Evolutionary conservation across 1,140 invertebrate species (phyloP).

Genomic region (Neodiprion virginianus): DNA sequence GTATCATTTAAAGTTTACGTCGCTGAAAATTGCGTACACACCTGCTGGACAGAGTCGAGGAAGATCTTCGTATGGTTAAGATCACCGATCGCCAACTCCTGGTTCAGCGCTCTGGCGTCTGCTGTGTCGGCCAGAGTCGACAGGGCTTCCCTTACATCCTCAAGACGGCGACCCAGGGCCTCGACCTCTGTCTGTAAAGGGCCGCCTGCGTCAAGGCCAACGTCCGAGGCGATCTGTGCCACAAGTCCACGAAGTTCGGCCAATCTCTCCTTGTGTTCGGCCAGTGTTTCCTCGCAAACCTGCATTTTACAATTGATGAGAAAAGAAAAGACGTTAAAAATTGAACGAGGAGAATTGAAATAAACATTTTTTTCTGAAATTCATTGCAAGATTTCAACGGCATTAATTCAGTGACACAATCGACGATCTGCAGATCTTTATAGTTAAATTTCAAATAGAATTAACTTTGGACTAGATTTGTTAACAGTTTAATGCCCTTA

Average conservation of each 20-base stretch:
- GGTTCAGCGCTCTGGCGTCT: slow-evolving; percentile 67
- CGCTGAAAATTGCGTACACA: slow-evolving; percentile 45
- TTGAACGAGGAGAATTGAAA: too few species aligned
- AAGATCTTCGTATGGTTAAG: slow-evolving; percentile 67
- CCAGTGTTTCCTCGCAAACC: slow-evolving; percentile 79
- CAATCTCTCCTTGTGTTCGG: slow-evolving; percentile 71
- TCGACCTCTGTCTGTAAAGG: slow-evolving; percentile 79
- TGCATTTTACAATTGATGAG: slow-evolving; percentile 41
- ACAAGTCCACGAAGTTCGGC: slow-evolving; percentile 77
- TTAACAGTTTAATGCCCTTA: too few species aligned
- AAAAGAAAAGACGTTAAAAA: too few species aligned
- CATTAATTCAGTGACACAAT: too few species aligned
- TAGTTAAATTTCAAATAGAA: too few species aligned
- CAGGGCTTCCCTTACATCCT: slow-evolving; percentile 77
- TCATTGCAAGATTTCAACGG: too few species aligned
- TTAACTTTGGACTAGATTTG: too few species aligned
- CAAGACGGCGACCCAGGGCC: slow-evolving; percentile 75
- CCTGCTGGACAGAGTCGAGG: slow-evolving; percentile 71
- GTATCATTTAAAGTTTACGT: background rate
- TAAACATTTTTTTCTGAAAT: too few species aligned
- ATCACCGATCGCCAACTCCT: slow-evolving; percentile 63
- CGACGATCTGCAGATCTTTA: too few species aligned
- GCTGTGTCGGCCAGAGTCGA: slow-evolving; percentile 77
- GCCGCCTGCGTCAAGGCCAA: slow-evolving; percentile 72
- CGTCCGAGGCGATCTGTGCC: slow-evolving; percentile 76